A percentile compares a stretch with the other conserved stretches of the same genome.
phyloP scores from a whole-genome alignment of 2,797 vertebrate species.

The Hippocampus kuda region DNA sequence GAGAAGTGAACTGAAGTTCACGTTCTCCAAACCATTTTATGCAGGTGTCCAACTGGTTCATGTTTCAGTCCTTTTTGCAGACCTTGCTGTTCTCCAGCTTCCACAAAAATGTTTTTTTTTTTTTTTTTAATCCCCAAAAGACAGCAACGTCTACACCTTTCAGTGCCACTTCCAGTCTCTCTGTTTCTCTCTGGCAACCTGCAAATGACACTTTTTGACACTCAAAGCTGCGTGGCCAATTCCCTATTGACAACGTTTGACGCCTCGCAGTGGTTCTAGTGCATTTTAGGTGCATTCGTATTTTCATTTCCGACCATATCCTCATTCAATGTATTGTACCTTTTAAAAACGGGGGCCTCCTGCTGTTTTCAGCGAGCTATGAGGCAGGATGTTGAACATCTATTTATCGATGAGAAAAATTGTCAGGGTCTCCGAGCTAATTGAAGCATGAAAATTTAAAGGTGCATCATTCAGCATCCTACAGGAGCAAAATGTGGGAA shows the following conservation, averaged over 20 bases:
- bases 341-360: neutral
- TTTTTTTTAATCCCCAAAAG: no score
- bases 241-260: neutral
- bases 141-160: neutral
- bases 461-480: neutral
- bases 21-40: neutral
- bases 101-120: no score
- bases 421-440: neutral
- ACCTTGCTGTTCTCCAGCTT: no score
- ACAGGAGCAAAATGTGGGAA: neutral
- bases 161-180: no score
- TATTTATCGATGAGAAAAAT: neutral
- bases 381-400: neutral
- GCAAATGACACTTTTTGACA: neutral
- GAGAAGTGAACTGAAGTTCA: neutral
- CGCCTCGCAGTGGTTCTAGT: neutral
- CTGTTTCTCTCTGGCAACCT: no score
- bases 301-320: neutral
- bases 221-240: neutral
- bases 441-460: neutral
- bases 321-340: neutral
- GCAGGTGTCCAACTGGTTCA: no score
- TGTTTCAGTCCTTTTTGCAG: no score
- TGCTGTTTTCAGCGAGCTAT: neutral
- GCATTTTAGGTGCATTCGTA: neutral